Base-by-base conservation (phyloP, 2,888 invertebrate species). In the Notodonta ziczac region DNA sequence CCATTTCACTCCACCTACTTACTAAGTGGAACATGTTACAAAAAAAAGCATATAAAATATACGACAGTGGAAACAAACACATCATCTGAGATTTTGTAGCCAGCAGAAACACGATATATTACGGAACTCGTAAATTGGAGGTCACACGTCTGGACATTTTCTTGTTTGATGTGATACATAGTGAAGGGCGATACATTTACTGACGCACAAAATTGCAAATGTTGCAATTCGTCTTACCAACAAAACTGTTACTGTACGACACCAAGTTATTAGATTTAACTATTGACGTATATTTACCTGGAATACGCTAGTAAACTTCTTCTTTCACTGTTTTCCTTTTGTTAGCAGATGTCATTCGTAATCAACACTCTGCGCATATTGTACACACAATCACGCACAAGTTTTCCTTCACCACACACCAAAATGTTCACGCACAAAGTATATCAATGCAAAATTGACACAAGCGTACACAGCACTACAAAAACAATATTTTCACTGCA, bases 281-380 rank as follows among this genome's bases (percentile, higher is more conserved):
- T n/a, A 46, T 10, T 46, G 7, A n/a, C 5, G 46, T 70, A 72
- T 69, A 67, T 65, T 84, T 89, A 90, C 90, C 88, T 90, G 72
- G 60, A 72, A 74, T 65, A 69, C 13, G 56, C 63, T 63, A 63
- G 64, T 56, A 65, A 68, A 74, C 73, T 77, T 80, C 73, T 77
- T 64, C 76, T 69, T 74, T 74, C 83, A 83, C 84, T 86, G 88
- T 89, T 90, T 89, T 88, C 86, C 84, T 89, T 89, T 88, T 88
- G 88, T 86, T 90, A 87, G 74, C 86, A 90, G 88, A 90, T 89
- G 90, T 90, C 92, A 91, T 89, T 86, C 87, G 91, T 89, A 90
- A 89, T 90, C 88, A 91, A 89, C 90, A 87, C 86, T 86, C 84
- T 85, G 84, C 89, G 90, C 92, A 92, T 91, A 90, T 87, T 91